Evolutionary conservation across 2,888 invertebrate genomes (phyloP).

Genomic region (Ennomos erosarius): DNA sequence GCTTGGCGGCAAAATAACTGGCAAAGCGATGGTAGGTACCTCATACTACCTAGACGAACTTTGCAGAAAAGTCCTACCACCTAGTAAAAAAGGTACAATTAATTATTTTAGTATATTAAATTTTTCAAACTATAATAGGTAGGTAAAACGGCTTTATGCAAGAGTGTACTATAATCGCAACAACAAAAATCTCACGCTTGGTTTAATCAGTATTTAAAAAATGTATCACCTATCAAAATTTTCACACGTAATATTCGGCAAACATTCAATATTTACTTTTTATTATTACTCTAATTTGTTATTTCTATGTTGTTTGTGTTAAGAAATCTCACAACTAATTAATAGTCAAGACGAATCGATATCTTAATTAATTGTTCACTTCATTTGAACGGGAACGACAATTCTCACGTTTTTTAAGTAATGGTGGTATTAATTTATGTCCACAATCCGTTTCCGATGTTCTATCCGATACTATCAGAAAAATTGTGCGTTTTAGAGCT

Average conservation of each 20-base stretch:
- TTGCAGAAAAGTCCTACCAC: too few species aligned
- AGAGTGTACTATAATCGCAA: background rate
- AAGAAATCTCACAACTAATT: conserved; percentile 16
- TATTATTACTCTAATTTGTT: conserved; percentile 26
- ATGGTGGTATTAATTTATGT: conserved; percentile 6
- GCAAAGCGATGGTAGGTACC: too few species aligned
- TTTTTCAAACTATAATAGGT: too few species aligned
- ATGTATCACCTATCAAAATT: conserved; percentile 3
- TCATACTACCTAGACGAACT: too few species aligned
- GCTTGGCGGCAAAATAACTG: too few species aligned
- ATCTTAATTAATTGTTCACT: conserved; percentile 26
- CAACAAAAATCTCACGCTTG: conserved; percentile 24
- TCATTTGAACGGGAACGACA: conserved; percentile 18
- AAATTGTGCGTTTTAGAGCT: conserved; percentile 5
- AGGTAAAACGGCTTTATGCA: too few species aligned
- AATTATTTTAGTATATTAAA: too few species aligned
- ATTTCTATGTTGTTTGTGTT: conserved; percentile 12
- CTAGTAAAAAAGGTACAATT: too few species aligned
- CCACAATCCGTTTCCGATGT: conserved; percentile 15
- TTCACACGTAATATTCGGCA: background rate
- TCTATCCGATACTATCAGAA: conserved; percentile 11
- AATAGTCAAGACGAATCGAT: conserved; percentile 7
- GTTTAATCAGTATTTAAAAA: conserved; percentile 26
- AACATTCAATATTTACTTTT: conserved; percentile 13
- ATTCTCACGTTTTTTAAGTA: conserved; percentile 25